These are phyloP conservation scores for Damaliscus lunatus DNA, from an alignment of 2,113 vertebrate genomes.

Conservation along the genomic window DNA sequence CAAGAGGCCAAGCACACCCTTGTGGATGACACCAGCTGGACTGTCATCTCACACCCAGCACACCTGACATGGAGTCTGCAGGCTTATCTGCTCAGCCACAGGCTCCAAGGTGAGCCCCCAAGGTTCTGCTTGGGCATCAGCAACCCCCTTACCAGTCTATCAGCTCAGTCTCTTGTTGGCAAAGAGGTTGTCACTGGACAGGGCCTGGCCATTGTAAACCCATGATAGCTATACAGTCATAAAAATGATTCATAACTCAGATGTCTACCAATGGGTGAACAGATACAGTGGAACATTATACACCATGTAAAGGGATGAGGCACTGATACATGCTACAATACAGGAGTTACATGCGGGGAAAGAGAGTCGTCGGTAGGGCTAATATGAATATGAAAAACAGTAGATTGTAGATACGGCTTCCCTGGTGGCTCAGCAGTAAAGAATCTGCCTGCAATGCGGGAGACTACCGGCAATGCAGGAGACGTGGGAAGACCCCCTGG, in stretches of 20 bases:
- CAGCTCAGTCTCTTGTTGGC: not conserved
- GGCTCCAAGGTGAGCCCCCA: not conserved
- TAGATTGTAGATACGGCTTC: not conserved
- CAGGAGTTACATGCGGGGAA: not conserved
- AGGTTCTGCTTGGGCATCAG: not conserved
- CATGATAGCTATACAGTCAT: not conserved
- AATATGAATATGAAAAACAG: not conserved
- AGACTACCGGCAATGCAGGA: not conserved
- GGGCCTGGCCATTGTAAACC: not conserved
- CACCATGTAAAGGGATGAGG: not conserved
- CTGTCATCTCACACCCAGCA: not conserved
- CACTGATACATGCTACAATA: not conserved
- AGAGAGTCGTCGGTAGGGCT: not conserved
- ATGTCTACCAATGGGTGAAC: not conserved
- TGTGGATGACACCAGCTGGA: not conserved
- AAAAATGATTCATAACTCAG: not conserved
- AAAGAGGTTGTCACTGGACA: not conserved
- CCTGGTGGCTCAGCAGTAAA: not conserved
- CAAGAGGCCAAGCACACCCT: not conserved
- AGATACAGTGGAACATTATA: not conserved
- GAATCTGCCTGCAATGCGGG: not conserved
- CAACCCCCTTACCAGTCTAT: not conserved
- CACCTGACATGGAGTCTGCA: not conserved
- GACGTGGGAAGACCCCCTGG: rapidly evolving
- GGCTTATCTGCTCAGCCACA: not conserved